A percentile compares a stretch with the other conserved stretches of the same genome.
These are phyloP conservation scores for Pseudochromis fuscus DNA, from an alignment of 2,797 vertebrate genomes.

Conservation along the genomic window DNA sequence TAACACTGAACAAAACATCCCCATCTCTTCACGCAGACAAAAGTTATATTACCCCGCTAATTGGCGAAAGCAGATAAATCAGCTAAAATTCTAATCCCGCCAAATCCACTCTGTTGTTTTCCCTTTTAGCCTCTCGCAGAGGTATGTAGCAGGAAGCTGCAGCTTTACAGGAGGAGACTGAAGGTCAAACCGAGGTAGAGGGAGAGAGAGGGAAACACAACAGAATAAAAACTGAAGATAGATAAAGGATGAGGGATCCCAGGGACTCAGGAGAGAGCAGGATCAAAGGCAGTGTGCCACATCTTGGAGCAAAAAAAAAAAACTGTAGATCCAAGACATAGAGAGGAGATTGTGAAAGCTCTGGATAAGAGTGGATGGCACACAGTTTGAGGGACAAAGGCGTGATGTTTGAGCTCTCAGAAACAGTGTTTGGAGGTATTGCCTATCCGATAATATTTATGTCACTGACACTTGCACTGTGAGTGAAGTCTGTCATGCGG, in stretches of 20 bases:
- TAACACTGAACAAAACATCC: conserved; percentile 53
- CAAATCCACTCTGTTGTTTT: conserved; percentile 58
- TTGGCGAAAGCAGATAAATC: conserved; percentile 60
- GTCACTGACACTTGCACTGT: conserved; percentile 1
- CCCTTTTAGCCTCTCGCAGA: conserved; percentile 23
- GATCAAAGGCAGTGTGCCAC: conserved; percentile 50
- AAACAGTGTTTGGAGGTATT: conserved; percentile 5
- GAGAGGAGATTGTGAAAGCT: conserved; percentile 26
- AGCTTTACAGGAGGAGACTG: conserved; percentile 47
- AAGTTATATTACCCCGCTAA: conserved; percentile 48
- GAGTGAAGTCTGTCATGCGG: not conserved
- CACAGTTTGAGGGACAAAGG: conserved; percentile 22
- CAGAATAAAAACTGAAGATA: conserved; percentile 8
- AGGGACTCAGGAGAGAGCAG: conserved; percentile 32
- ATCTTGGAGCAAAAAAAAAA: conserved; percentile 27
- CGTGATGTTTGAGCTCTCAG: conserved; percentile 26
- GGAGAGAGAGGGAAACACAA: conserved; percentile 10
- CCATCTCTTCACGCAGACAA: conserved; percentile 42
- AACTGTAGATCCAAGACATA: conserved; percentile 29
- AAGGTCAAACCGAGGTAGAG: conserved; percentile 57
- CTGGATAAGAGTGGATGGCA: not conserved
- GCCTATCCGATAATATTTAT: conserved; percentile 6
- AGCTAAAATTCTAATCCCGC: conserved; percentile 57
- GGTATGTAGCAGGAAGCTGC: conserved; percentile 23
- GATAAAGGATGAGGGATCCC: conserved; percentile 36